A percentile compares a stretch with the other conserved stretches of the same genome.
phyloP scores from a whole-genome alignment of 2,797 vertebrate genomes.

The Balearica regulorum region DNA sequence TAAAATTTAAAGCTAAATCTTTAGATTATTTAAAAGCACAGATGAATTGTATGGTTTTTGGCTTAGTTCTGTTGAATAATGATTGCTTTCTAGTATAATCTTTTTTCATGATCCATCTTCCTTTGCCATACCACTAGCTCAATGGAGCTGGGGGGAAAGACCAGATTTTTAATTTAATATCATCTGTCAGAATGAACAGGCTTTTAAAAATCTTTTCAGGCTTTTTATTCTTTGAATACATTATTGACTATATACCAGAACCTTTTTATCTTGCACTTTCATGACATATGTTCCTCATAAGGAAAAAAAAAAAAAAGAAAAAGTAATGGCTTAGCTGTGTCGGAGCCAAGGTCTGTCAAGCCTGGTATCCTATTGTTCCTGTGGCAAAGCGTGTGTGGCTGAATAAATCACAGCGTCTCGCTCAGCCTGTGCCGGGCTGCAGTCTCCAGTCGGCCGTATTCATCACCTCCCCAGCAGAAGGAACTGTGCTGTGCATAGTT shows the following conservation, averaged over 20 bases:
- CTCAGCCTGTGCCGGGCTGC: not conserved
- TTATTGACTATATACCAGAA: not conserved
- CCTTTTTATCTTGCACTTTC: not conserved
- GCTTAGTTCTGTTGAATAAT: not conserved
- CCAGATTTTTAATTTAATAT: not conserved
- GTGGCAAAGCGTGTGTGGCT: rapidly evolving
- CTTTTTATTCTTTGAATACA: not conserved
- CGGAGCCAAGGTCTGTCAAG: not conserved
- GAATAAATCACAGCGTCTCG: not conserved
- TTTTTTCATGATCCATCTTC: not conserved
- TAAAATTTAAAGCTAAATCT: not conserved
- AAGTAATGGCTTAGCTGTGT: not conserved
- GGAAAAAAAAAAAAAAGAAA: not conserved
- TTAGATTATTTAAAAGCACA: not conserved
- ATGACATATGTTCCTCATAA: not conserved
- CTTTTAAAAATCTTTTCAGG: not conserved
- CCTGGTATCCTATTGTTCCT: not conserved
- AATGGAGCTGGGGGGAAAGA: not conserved
- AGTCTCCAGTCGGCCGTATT: not conserved
- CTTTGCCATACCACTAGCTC: not conserved
- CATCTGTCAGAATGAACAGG: not conserved
- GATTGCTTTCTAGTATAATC: not conserved
- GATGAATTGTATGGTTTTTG: not conserved
- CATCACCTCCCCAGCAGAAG: not conserved
- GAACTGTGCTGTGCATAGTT: not conserved